phyloP scores from a whole-genome alignment of 2,888 invertebrate species.

The Acleris laterana region DNA sequence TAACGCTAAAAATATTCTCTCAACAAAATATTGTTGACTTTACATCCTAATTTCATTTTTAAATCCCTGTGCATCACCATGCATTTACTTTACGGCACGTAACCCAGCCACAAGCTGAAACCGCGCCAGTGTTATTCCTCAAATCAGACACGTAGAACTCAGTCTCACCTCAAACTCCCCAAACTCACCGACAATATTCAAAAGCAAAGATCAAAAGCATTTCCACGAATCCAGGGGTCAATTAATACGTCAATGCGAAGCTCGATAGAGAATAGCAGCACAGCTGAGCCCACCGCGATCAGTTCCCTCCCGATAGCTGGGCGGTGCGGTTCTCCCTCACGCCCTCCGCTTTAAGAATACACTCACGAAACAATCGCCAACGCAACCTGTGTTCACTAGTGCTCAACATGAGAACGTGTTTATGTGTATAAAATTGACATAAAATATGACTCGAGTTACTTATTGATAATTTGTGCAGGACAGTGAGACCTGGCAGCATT shows the following conservation, averaged over 20 bases:
- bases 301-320: slow-evolving; percentile 49
- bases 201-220: slow-evolving; percentile 7
- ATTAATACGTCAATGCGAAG: slow-evolving; percentile 38
- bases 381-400: slow-evolving; percentile 47
- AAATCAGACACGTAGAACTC: too few species aligned
- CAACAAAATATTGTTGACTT: too few species aligned
- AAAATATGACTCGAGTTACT: slow-evolving; percentile 59
- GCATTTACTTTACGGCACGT: too few species aligned
- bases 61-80: too few species aligned
- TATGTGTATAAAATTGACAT: slow-evolving; percentile 51
- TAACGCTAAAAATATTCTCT: too few species aligned
- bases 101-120: too few species aligned
- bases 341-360: slow-evolving; percentile 36
- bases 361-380: slow-evolving; percentile 32
- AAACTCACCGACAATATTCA: too few species aligned
- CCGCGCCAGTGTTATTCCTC: too few species aligned
- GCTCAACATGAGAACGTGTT: slow-evolving; percentile 50
- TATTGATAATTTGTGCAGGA: slow-evolving; percentile 57
- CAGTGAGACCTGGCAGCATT: slow-evolving; percentile 52
- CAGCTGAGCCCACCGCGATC: slow-evolving; percentile 19
- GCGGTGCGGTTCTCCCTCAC: slow-evolving; percentile 37
- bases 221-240: slow-evolving; percentile 23
- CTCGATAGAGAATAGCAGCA: slow-evolving; percentile 17
- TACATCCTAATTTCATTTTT: too few species aligned
- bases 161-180: too few species aligned